Evolutionary conservation across 2,888 invertebrate species (phyloP).

Genomic region (Metopia argyrocephala): DNA sequence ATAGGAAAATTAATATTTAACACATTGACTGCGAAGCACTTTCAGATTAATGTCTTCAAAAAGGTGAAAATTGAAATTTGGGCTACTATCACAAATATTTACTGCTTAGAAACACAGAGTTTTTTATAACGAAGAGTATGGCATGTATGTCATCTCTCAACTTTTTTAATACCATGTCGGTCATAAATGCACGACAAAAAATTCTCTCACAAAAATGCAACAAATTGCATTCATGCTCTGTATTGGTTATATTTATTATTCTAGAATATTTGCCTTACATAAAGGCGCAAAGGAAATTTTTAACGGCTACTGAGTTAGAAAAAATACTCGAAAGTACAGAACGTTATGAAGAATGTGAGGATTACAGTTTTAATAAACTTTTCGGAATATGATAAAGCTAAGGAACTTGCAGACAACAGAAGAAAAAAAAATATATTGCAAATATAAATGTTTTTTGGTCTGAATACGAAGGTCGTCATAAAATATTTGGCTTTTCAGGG

Average conservation of each 20-base stretch:
- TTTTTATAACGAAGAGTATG: too few species aligned
- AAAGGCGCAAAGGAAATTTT: constrained; percentile 28
- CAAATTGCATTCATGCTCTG: constrained; percentile 2
- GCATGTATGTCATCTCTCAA: too few species aligned
- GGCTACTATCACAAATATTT: too few species aligned
- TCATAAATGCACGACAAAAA: background rate
- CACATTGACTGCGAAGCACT: too few species aligned
- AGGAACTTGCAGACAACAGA: constrained; percentile 20
- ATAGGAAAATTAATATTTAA: too few species aligned
- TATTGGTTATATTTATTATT: constrained; percentile 12
- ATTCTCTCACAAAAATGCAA: background rate
- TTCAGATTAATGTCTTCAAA: too few species aligned
- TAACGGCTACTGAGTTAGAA: constrained; percentile 32
- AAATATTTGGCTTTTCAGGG: constrained; percentile 18
- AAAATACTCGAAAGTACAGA: constrained; percentile 18
- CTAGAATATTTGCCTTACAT: constrained; percentile 19
- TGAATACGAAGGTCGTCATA: constrained; percentile 15
- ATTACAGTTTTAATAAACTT: constrained; percentile 17
- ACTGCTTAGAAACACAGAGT: too few species aligned
- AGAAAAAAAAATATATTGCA: background rate
- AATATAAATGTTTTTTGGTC: constrained; percentile 7
- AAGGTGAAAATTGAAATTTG: too few species aligned
- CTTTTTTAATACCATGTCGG: too few species aligned
- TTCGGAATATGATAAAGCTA: constrained; percentile 19
- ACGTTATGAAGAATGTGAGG: constrained; percentile 16